Conservation (phyloP, 2,113 vertebrate genomes). For the Cebidichthys violaceus region DNA sequence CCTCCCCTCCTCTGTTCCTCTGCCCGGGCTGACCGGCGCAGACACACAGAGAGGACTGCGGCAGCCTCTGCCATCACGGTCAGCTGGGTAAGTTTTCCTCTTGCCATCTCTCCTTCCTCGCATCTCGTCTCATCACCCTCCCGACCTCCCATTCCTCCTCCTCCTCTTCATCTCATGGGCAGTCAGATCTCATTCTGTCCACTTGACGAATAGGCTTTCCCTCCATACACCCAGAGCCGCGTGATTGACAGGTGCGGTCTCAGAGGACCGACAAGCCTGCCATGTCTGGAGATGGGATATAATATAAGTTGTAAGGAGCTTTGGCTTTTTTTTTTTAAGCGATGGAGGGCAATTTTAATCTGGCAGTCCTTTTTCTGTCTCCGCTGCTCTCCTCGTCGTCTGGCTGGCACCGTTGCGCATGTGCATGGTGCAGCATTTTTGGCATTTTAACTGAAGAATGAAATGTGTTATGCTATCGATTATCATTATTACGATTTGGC, state of each 20-base stretch:
- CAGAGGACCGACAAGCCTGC: conserved; percentile 41
- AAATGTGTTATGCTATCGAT: conserved; percentile 3
- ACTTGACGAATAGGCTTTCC: conserved; percentile 57
- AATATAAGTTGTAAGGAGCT: conserved; percentile 40
- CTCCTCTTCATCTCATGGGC: conserved; percentile 36
- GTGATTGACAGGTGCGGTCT: conserved; percentile 68
- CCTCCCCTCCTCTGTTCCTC: conserved; percentile 49
- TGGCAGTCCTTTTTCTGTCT: conserved; percentile 30
- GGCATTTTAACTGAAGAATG: conserved; percentile 24
- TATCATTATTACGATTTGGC: conserved; percentile 6
- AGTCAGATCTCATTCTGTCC: conserved; percentile 52
- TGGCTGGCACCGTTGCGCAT: conserved; percentile 29
- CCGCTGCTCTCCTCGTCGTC: conserved; percentile 47
- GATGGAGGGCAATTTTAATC: conserved; percentile 12
- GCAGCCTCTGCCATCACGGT: conserved; percentile 60
- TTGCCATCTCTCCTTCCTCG: conserved; percentile 52
- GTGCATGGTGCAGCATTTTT: conserved; percentile 29
- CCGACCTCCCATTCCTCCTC: conserved; percentile 32
- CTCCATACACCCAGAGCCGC: conserved; percentile 48
- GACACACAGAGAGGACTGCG: conserved; percentile 67
- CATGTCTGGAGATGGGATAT: conserved; percentile 40
- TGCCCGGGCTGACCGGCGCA: conserved; percentile 59
- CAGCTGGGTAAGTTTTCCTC: conserved; percentile 75
- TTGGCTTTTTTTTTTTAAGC: conserved; percentile 6
- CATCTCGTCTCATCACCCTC: conserved; percentile 45